A percentile compares a stretch with the other conserved stretches of the same genome.
Evolutionary conservation across 2,797 vertebrate genomes (phyloP).

Genomic region (Mormyrus hasselquistii): DNA sequence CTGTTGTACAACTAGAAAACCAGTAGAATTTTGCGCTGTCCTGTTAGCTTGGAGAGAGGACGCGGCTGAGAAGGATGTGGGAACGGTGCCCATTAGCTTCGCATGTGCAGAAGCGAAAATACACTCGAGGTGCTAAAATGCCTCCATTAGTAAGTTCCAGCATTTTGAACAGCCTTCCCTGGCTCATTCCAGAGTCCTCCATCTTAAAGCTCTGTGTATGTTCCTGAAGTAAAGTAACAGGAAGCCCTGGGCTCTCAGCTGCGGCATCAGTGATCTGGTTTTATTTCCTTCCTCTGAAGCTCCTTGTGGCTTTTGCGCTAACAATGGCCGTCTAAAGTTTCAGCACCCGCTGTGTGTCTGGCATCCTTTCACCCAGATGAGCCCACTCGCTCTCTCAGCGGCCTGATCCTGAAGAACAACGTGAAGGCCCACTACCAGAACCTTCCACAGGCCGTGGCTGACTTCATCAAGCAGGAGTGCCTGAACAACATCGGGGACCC

Average conservation of each 20-base stretch:
- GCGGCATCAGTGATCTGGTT: neutral
- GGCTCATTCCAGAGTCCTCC: neutral
- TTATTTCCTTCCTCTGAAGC: neutral
- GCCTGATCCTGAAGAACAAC: slow-evolving; percentile 90
- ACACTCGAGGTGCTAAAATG: neutral
- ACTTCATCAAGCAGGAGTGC: slow-evolving; percentile 93
- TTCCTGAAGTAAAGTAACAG: neutral
- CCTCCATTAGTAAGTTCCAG: neutral
- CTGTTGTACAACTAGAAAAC: neutral
- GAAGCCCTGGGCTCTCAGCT: neutral
- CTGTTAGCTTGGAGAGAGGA: neutral
- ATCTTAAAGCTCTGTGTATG: neutral
- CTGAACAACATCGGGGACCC: slow-evolving; percentile 90
- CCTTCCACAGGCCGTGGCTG: slow-evolving; percentile 81
- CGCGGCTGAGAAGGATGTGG: neutral
- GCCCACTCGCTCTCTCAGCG: slow-evolving; percentile 86
- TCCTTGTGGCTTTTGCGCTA: neutral
- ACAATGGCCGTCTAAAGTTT: neutral
- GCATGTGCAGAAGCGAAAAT: neutral
- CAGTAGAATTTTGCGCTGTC: neutral
- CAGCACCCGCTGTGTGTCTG: neutral
- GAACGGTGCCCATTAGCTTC: neutral
- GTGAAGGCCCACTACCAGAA: slow-evolving; percentile 94
- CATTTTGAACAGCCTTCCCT: neutral
- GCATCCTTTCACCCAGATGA: slow-evolving; percentile 63